A percentile compares a stretch with the other conserved stretches of the same genome.
Evolutionary conservation across 2,113 vertebrate genomes (phyloP).

Genomic region (Carassius auratus): DNA sequence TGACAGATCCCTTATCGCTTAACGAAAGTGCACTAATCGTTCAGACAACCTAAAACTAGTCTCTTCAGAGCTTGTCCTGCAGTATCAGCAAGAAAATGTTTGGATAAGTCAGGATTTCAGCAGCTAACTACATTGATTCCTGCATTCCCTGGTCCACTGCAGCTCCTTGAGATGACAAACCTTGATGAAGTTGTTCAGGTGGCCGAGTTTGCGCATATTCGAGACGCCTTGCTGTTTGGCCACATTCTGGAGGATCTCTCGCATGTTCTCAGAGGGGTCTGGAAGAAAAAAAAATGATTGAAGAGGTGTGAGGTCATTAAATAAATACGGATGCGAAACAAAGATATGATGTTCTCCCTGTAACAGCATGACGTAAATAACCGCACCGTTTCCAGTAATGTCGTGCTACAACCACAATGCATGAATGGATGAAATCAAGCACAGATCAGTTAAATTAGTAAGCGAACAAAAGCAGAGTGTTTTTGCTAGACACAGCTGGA

Average conservation of each 20-base stretch:
- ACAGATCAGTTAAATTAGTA: neutral
- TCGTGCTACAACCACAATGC: neutral
- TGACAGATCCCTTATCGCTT: neutral
- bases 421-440: neutral
- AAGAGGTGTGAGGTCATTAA: neutral
- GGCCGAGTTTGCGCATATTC: slow-evolving; percentile 98
- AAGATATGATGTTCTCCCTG: neutral
- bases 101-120: neutral
- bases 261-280: slow-evolving; percentile 96
- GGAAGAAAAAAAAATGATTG: slow-evolving; percentile 58
- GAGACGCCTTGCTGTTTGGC: slow-evolving; percentile 94
- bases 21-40: neutral
- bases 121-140: neutral
- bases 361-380: neutral
- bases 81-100: neutral
- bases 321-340: neutral
- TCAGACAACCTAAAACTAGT: neutral
- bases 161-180: slow-evolving; percentile 65
- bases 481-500: neutral
- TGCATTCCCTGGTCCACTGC: neutral
- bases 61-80: neutral
- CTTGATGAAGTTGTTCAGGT: slow-evolving; percentile 99
- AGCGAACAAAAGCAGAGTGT: neutral
- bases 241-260: slow-evolving; percentile 98
- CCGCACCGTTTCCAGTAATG: neutral